phyloP scores from a whole-genome alignment of 2,888 invertebrate species.

The Hemaris fuciformis region DNA sequence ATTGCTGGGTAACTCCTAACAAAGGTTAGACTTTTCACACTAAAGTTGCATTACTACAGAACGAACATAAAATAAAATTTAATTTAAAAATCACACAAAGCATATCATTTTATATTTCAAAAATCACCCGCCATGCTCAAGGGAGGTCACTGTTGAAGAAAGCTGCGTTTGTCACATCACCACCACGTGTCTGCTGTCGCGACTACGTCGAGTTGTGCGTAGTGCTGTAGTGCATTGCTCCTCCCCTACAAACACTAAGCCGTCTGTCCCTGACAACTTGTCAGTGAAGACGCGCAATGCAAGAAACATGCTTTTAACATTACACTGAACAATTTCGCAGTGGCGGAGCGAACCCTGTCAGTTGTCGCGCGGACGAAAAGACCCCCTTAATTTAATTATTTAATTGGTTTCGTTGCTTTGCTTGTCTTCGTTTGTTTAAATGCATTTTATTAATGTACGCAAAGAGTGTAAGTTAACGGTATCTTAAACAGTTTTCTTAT shows the following conservation, averaged over 20 bases:
- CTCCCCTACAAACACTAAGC: constrained; percentile 23
- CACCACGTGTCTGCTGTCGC: background rate
- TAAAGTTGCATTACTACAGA: too few relatives aligned
- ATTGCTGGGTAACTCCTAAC: too few relatives aligned
- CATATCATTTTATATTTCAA: background rate
- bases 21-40: too few relatives aligned
- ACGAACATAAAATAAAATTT: too few relatives aligned
- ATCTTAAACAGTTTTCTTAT: constrained; percentile 12
- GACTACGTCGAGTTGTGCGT: constrained; percentile 23
- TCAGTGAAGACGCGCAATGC: constrained; percentile 37
- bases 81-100: too few relatives aligned
- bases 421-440: background rate
- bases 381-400: constrained; percentile 27
- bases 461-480: background rate
- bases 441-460: constrained; percentile 9
- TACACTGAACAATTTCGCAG: constrained; percentile 45
- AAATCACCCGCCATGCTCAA: background rate
- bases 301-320: constrained; percentile 30
- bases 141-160: background rate
- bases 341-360: constrained; percentile 34
- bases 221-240: constrained; percentile 26
- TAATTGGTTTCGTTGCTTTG: constrained; percentile 8
- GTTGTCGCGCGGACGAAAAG: constrained; percentile 33
- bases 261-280: constrained; percentile 50
- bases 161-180: background rate